Evolutionary conservation across 2,797 vertebrate genomes (phyloP).

Genomic region (Peromyscus melanophrys): DNA sequence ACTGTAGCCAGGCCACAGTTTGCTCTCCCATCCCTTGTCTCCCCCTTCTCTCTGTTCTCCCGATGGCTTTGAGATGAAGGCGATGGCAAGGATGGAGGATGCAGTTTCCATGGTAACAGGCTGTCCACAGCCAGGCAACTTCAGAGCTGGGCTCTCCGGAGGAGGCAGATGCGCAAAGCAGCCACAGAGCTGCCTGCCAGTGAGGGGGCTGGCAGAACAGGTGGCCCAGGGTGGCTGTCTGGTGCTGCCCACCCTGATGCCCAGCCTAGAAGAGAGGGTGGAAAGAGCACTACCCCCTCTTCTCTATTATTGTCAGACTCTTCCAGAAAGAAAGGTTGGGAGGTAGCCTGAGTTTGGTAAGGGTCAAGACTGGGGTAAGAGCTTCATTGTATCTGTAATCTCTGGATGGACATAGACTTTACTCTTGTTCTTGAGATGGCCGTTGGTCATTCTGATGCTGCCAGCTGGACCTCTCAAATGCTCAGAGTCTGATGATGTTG

Average conservation of each 20-base stretch:
- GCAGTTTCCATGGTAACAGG: conserved; percentile 84
- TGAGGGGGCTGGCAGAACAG: conserved; percentile 81
- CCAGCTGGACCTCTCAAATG: conserved; percentile 65
- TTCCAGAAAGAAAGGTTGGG: conserved; percentile 7
- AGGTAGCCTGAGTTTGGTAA: neutral
- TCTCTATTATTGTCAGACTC: neutral
- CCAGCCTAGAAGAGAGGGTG: conserved; percentile 18
- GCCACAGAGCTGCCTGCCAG: conserved; percentile 78
- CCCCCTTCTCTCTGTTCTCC: conserved; percentile 79
- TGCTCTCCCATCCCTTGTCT: conserved; percentile 73
- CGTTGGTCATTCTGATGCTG: conserved; percentile 28
- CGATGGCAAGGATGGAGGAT: conserved; percentile 82
- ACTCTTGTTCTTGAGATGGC: conserved; percentile 11
- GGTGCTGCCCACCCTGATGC: conserved; percentile 69
- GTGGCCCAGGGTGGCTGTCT: conserved; percentile 76
- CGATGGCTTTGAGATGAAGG: conserved; percentile 85
- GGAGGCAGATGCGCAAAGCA: conserved; percentile 82
- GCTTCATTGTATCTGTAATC: neutral
- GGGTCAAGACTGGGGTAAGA: neutral
- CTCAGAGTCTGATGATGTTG: conserved; percentile 1
- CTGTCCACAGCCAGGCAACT: conserved; percentile 83
- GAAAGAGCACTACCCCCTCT: conserved; percentile 17
- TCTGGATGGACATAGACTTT: neutral
- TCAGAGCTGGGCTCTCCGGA: conserved; percentile 80
- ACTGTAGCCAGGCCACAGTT: conserved; percentile 64